Conservation (phyloP, 2,113 vertebrate species). For the Halichoeres trimaculatus region DNA sequence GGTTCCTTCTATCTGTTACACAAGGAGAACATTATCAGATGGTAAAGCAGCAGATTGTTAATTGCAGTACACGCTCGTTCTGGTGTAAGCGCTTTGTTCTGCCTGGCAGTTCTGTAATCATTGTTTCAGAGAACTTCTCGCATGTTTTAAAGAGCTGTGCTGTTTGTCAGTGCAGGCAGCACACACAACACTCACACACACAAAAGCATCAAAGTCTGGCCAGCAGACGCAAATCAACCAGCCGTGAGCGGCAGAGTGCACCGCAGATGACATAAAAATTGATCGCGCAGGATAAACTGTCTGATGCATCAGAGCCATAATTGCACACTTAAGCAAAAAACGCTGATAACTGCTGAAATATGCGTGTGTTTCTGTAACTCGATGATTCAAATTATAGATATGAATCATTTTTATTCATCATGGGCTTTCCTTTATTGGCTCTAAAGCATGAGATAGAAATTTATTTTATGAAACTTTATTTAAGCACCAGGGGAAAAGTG, state of each 20-base stretch:
- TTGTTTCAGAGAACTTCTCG: neutral
- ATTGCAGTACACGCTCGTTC: neutral
- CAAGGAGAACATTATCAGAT: conserved; percentile 45
- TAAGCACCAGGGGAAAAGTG: conserved; percentile 9
- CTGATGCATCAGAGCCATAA: conserved; percentile 19
- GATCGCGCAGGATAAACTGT: conserved; percentile 36
- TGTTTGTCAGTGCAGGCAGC: neutral
- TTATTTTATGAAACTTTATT: conserved; percentile 12
- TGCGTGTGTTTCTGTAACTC: conserved; percentile 28
- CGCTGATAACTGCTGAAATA: conserved; percentile 15
- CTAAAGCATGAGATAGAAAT: neutral
- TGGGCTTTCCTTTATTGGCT: conserved; percentile 17
- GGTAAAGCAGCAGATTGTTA: conserved; percentile 8
- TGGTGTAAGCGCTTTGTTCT: neutral
- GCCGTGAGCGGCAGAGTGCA: conserved; percentile 7
- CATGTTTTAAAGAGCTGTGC: neutral
- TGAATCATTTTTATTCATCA: conserved; percentile 37
- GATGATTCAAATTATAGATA: conserved; percentile 24
- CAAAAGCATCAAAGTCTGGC: neutral
- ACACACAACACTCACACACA: too few relatives aligned
- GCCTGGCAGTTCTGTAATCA: neutral
- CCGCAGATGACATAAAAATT: conserved; percentile 40
- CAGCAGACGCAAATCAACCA: neutral
- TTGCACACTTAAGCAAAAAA: conserved; percentile 43
- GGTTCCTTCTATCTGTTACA: conserved; percentile 11